Conservation (phyloP, 2,113 vertebrate genomes). For the Oncorhynchus tshawytscha region DNA sequence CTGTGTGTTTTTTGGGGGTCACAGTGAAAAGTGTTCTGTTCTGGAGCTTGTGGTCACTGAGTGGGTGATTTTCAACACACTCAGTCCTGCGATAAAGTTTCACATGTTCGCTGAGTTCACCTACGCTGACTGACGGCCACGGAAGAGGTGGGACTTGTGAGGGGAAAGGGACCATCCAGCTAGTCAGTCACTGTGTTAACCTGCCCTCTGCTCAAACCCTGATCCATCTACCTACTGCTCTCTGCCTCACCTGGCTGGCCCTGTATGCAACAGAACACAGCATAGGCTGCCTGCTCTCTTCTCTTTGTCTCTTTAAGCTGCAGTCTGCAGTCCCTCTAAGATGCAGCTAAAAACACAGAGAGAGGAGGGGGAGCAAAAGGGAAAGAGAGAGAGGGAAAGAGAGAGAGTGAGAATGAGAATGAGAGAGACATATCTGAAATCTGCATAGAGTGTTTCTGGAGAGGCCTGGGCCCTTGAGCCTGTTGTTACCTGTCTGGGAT, state of each 20-base stretch:
- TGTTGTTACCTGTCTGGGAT: slow-evolving; percentile 90
- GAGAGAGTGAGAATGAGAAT: slow-evolving; percentile 23
- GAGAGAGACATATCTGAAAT: slow-evolving; percentile 76
- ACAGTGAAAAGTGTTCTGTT: too few species aligned
- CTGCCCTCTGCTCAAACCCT: neutral
- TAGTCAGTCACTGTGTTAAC: neutral
- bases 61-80: slow-evolving; percentile 34
- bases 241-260: neutral
- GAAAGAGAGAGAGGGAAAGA: slow-evolving; percentile 1
- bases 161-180: neutral
- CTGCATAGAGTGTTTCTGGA: slow-evolving; percentile 78
- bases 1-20: neutral
- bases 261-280: neutral
- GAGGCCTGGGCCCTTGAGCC: slow-evolving; percentile 67
- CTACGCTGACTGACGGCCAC: slow-evolving; percentile 26
- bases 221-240: neutral
- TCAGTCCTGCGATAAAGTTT: slow-evolving; percentile 33
- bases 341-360: neutral
- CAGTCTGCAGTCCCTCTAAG: neutral
- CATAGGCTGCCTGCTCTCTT: neutral
- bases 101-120: slow-evolving; percentile 29
- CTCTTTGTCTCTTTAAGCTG: neutral
- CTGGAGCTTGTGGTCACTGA: neutral
- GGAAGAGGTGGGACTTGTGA: slow-evolving; percentile 11
- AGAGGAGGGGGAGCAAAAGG: neutral